Percentiles rank a stretch among this genome's conserved stretches.
Conservation (phyloP, 2,888 invertebrate species). For the Coenonympha arcania region DNA sequence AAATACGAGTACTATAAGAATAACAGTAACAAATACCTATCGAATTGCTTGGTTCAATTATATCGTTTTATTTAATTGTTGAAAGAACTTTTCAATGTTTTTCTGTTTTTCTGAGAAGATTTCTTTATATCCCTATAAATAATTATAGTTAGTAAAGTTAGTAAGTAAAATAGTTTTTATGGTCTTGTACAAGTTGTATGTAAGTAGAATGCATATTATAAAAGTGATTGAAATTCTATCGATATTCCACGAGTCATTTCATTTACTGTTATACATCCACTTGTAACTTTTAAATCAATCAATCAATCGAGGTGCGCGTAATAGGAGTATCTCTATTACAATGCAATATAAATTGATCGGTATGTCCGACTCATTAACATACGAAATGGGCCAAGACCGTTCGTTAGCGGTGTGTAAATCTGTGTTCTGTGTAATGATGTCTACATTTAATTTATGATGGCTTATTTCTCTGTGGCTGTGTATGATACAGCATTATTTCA, state of each 20-base stretch:
- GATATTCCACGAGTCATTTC: slow-evolving; percentile 27
- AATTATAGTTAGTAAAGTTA: too few species aligned
- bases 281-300: slow-evolving; percentile 44
- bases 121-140: too few species aligned
- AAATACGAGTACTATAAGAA: too few species aligned
- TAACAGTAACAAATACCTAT: too few species aligned
- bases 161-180: too few species aligned
- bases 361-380: slow-evolving; percentile 57
- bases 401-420: slow-evolving; percentile 26
- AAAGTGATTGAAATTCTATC: slow-evolving; percentile 19
- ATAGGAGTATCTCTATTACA: slow-evolving; percentile 49
- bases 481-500: slow-evolving; percentile 10
- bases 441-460: slow-evolving; percentile 18
- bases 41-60: too few species aligned
- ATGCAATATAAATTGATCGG: slow-evolving; percentile 44
- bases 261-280: slow-evolving; percentile 50
- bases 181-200: background rate
- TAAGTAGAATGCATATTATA: slow-evolving; percentile 17
- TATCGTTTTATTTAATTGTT: too few species aligned
- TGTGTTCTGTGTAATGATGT: slow-evolving; percentile 25
- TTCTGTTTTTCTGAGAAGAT: too few species aligned
- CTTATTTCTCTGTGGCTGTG: slow-evolving; percentile 15
- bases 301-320: slow-evolving; percentile 55
- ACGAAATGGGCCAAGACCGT: slow-evolving; percentile 34
- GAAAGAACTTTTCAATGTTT: too few species aligned